Evolutionary conservation across 1,140 invertebrate species (phyloP).

Genomic region (Sipha flava): DNA sequence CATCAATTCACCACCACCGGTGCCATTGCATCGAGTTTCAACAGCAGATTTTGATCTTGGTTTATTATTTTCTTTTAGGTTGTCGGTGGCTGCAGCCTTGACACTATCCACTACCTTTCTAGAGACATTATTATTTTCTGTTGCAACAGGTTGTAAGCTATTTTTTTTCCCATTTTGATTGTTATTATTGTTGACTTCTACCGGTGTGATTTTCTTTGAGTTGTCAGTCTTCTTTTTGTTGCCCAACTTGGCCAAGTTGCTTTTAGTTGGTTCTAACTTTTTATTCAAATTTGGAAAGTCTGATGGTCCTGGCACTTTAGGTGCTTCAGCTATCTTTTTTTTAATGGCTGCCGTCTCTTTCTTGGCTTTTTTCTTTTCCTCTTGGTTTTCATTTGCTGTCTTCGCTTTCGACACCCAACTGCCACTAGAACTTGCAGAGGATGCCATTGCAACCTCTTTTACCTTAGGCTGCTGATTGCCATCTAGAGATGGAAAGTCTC

Average conservation of each 20-base stretch:
- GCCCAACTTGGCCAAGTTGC: conserved; percentile 6
- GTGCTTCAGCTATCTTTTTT: conserved; percentile 15
- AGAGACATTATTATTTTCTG: background rate
- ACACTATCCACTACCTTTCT: background rate
- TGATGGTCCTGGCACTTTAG: background rate
- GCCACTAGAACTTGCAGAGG: background rate
- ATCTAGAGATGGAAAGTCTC: background rate
- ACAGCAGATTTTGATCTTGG: background rate
- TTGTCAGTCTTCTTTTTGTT: conserved; percentile 9
- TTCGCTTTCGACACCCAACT: conserved; percentile 26
- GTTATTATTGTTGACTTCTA: background rate
- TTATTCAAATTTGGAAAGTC: conserved; percentile 22
- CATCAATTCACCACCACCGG: no score
- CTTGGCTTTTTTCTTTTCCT: background rate
- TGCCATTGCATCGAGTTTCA: background rate
- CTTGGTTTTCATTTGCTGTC: background rate
- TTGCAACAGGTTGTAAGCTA: background rate
- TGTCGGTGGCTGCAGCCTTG: background rate
- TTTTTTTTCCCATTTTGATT: background rate
- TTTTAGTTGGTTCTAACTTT: conserved; percentile 13
- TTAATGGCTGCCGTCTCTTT: background rate
- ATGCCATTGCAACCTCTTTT: background rate
- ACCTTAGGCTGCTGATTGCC: background rate
- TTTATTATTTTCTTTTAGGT: background rate
- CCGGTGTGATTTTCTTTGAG: background rate